Percentiles rank a stretch among this genome's conserved stretches.
Conservation (phyloP, 2,888 invertebrate genomes). For the Marasmarcha lunaedactyla region DNA sequence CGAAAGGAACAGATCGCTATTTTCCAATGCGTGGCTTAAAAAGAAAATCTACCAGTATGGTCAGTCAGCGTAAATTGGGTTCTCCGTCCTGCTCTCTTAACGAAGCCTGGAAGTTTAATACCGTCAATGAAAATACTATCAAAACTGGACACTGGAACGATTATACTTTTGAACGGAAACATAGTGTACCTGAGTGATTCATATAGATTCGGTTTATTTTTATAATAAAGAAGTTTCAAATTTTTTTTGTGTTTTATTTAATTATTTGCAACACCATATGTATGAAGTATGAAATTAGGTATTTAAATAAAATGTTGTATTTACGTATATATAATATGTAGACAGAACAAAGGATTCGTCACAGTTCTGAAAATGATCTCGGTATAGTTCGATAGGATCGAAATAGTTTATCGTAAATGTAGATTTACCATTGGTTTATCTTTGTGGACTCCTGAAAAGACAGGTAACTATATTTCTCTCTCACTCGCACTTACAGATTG, state of each 20-base stretch:
- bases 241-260: too few species aligned
- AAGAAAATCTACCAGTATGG: conserved; percentile 37
- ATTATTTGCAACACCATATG: too few species aligned
- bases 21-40: conserved; percentile 39
- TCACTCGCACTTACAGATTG: conserved; percentile 31
- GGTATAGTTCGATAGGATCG: conserved; percentile 29
- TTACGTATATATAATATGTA: too few species aligned
- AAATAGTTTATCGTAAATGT: conserved; percentile 68
- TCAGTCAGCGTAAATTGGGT: conserved; percentile 32
- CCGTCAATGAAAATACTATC: conserved; percentile 48
- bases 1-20: too few species aligned
- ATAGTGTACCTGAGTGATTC: too few species aligned
- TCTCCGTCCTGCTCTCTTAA: conserved; percentile 31
- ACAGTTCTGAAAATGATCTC: background rate
- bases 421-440: conserved; percentile 57
- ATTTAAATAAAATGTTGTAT: too few species aligned
- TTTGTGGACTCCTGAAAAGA: conserved; percentile 30
- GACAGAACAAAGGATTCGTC: background rate
- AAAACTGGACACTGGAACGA: conserved; percentile 47
- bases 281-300: too few species aligned
- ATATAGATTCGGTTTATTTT: too few species aligned
- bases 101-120: conserved; percentile 50
- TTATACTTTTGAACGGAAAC: conserved; percentile 28
- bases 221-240: too few species aligned
- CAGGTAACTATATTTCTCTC: conserved; percentile 36